These are phyloP conservation scores for Rhea americana DNA, from an alignment of 2,113 vertebrate genomes.

Conservation along the genomic window DNA sequence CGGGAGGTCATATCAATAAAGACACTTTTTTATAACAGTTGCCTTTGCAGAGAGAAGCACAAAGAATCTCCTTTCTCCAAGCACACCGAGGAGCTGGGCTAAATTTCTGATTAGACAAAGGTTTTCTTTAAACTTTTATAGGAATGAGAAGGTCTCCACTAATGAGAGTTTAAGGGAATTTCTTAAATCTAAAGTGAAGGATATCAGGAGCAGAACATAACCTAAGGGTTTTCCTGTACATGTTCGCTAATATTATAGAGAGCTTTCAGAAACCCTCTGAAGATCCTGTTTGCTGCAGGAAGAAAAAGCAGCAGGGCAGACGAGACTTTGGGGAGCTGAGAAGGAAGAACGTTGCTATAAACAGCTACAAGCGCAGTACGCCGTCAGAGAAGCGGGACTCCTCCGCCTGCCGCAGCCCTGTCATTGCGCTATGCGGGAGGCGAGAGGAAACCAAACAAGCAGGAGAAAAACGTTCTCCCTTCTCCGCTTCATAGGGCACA, in stretches of 20 bases:
- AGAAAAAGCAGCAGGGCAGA: slow-evolving; percentile 56
- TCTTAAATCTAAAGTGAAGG: slow-evolving; percentile 81
- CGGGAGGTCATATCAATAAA: slow-evolving; percentile 26
- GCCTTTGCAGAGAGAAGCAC: slow-evolving; percentile 18
- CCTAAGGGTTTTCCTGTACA: slow-evolving; percentile 81
- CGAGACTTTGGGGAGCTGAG: slow-evolving; percentile 53
- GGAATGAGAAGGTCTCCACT: slow-evolving; percentile 74
- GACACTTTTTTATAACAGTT: slow-evolving; percentile 56
- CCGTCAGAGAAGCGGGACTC: background rate
- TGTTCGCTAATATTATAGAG: slow-evolving; percentile 82
- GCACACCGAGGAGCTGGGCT: slow-evolving; percentile 49
- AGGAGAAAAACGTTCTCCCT: background rate
- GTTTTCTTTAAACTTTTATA: slow-evolving; percentile 79
- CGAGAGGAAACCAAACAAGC: background rate
- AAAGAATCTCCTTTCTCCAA: slow-evolving; percentile 27
- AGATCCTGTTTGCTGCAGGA: slow-evolving; percentile 72
- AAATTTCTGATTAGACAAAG: slow-evolving; percentile 74
- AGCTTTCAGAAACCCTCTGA: slow-evolving; percentile 74
- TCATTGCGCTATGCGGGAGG: background rate
- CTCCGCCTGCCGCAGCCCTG: background rate
- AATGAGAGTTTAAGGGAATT: slow-evolving; percentile 83
- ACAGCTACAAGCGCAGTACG: slow-evolving; percentile 21
- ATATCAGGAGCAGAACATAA: slow-evolving; percentile 80
- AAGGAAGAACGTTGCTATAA: slow-evolving; percentile 60
- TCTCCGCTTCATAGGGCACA: background rate